Evolutionary conservation across 1,140 invertebrate genomes (phyloP).

Genomic region (Andricus grossulariae): DNA sequence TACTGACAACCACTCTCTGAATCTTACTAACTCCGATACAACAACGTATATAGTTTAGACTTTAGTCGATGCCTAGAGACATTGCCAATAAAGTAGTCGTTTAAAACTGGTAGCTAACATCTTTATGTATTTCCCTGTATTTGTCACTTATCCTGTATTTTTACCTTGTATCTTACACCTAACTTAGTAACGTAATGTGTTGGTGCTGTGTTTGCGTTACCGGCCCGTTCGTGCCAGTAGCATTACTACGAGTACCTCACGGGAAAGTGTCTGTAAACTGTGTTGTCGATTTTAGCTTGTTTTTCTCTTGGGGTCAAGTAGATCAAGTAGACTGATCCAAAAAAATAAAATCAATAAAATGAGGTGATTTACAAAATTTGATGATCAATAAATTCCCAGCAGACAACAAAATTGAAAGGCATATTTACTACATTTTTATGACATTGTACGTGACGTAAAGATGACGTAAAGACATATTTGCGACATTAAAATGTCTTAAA

Average conservation of each 20-base stretch:
- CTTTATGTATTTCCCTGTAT: constrained; percentile 73
- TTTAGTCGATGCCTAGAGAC: constrained; percentile 74
- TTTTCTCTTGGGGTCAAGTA: constrained; percentile 2
- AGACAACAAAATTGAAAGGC: no score
- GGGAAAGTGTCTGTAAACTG: constrained; percentile 59
- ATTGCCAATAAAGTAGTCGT: constrained; percentile 76
- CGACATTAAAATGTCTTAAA: no score
- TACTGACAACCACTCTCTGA: constrained; percentile 52
- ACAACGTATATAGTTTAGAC: constrained; percentile 71
- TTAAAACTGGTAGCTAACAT: constrained; percentile 75
- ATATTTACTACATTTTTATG: no score
- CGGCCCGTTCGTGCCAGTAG: constrained; percentile 38
- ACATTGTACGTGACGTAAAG: no score
- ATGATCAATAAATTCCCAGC: no score
- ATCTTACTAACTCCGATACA: constrained; percentile 62
- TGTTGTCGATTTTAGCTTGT: constrained; percentile 66
- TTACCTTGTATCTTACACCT: constrained; percentile 58
- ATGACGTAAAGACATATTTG: no score
- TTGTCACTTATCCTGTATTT: constrained; percentile 58
- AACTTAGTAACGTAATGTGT: constrained; percentile 60
- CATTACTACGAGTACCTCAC: constrained; percentile 46
- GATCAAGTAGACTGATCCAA: no score
- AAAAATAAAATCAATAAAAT: no score
- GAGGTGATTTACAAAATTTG: no score
- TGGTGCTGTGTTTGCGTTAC: constrained; percentile 55